Conservation (phyloP, 2,113 vertebrate genomes). For the Salvelinus fontinalis region DNA sequence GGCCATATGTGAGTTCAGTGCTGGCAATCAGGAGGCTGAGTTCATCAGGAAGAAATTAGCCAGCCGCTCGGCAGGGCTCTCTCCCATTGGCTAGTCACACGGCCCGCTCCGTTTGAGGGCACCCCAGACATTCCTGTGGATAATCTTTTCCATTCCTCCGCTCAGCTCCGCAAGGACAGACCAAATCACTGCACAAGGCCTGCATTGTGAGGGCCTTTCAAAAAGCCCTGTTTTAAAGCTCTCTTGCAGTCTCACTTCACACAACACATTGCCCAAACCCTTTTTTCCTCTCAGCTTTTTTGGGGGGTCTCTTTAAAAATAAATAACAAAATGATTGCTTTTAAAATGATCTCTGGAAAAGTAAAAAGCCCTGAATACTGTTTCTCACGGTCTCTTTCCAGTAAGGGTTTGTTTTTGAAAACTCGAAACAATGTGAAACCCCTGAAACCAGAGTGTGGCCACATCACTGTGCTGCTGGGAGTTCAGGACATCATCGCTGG, state of each 20-base stretch:
- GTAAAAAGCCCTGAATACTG: conserved; percentile 21
- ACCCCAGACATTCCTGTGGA: conserved; percentile 85
- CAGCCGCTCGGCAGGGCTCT: conserved; percentile 63
- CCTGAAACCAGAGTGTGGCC: conserved; percentile 66
- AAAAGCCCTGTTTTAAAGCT: conserved; percentile 66
- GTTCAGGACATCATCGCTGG: conserved; percentile 62
- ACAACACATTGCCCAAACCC: conserved; percentile 48
- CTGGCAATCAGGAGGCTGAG: conserved; percentile 79
- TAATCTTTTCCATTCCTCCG: conserved; percentile 85
- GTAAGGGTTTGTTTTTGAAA: conserved; percentile 62
- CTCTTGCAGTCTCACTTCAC: conserved; percentile 64
- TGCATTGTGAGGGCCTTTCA: conserved; percentile 73
- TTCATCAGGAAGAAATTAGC: conserved; percentile 87
- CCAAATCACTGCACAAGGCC: conserved; percentile 76
- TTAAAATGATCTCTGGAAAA: conserved; percentile 50
- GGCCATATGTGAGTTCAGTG: conserved; percentile 77
- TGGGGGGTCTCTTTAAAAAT: conserved; percentile 19
- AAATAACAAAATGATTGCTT: conserved; percentile 46
- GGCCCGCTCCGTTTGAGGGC: conserved; percentile 79
- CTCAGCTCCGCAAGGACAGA: conserved; percentile 73
- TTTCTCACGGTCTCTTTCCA: conserved; percentile 75
- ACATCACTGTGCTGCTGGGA: conserved; percentile 68
- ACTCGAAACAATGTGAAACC: conserved; percentile 73
- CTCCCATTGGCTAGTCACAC: conserved; percentile 74
- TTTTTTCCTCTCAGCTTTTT: neutral